These are phyloP conservation scores for Coptodon rendalli DNA, from an alignment of 2,113 vertebrate genomes.

Conservation along the genomic window DNA sequence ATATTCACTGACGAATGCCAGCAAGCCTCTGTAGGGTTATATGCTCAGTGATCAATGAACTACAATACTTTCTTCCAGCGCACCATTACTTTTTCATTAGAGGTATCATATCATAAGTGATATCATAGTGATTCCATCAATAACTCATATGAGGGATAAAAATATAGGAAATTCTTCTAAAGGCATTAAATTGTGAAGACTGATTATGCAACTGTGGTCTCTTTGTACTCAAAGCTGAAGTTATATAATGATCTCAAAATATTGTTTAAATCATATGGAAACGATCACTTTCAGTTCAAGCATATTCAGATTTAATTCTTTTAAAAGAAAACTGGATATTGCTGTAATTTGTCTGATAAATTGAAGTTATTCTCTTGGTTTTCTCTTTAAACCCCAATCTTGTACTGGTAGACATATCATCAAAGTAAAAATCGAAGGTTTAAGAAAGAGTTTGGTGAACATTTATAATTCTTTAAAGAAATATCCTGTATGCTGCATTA, in stretches of 20 bases:
- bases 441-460: not conserved
- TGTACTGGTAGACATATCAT: not conserved
- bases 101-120: conserved; percentile 36
- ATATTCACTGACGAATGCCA: not conserved
- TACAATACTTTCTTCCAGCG: not conserved
- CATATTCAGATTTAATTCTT: not conserved
- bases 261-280: conserved; percentile 22
- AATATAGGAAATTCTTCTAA: conserved; percentile 51
- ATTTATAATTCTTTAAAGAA: not conserved
- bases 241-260: conserved; percentile 52
- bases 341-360: not conserved
- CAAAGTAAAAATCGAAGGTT: not conserved
- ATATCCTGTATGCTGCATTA: not conserved
- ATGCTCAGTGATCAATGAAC: conserved; percentile 12
- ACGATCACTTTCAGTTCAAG: not conserved
- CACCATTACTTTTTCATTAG: conserved; percentile 55
- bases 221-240: conserved; percentile 34
- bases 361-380: not conserved
- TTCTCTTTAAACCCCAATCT: not conserved
- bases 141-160: conserved; percentile 31
- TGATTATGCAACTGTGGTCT: conserved; percentile 47
- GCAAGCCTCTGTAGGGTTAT: not conserved
- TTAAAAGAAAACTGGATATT: not conserved
- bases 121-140: conserved; percentile 49
- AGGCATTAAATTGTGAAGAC: conserved; percentile 32